phyloP scores from a whole-genome alignment of 2,888 invertebrate genomes.

The Plagodis dolabraria region DNA sequence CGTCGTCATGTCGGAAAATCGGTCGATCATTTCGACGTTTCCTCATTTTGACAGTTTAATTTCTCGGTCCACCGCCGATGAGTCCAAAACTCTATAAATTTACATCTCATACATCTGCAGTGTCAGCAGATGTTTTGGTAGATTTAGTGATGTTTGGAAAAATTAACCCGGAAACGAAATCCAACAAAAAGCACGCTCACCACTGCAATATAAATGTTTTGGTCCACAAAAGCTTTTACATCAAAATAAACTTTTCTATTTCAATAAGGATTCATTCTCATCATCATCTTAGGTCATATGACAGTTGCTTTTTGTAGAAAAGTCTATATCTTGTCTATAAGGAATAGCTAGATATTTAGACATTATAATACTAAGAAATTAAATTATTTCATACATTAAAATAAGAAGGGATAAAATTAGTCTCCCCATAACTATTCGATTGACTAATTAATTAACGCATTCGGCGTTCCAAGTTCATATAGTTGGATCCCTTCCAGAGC shows the following conservation, averaged over 20 bases:
- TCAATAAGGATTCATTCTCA: too few relatives aligned
- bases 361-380: too few relatives aligned
- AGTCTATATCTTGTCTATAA: too few relatives aligned
- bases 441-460: constrained; percentile 3
- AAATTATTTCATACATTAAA: too few relatives aligned
- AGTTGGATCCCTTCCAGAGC: constrained; percentile 21
- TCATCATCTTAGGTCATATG: too few relatives aligned
- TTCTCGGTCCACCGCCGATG: constrained; percentile 32
- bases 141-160: background rate
- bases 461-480: background rate
- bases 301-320: too few relatives aligned
- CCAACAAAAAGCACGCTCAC: too few relatives aligned
- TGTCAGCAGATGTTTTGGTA: constrained; percentile 6
- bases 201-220: too few relatives aligned
- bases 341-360: too few relatives aligned
- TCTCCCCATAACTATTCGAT: background rate
- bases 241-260: too few relatives aligned
- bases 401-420: too few relatives aligned
- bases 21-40: constrained; percentile 44
- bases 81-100: background rate
- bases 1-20: constrained; percentile 30
- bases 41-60: constrained; percentile 53
- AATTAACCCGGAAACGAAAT: background rate
- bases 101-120: constrained; percentile 14
- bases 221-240: too few relatives aligned